Evolutionary conservation across 30 jellyfish, hydroid and myxozoan species (phyloP).

Genomic region (Catostylus mosaicus): DNA sequence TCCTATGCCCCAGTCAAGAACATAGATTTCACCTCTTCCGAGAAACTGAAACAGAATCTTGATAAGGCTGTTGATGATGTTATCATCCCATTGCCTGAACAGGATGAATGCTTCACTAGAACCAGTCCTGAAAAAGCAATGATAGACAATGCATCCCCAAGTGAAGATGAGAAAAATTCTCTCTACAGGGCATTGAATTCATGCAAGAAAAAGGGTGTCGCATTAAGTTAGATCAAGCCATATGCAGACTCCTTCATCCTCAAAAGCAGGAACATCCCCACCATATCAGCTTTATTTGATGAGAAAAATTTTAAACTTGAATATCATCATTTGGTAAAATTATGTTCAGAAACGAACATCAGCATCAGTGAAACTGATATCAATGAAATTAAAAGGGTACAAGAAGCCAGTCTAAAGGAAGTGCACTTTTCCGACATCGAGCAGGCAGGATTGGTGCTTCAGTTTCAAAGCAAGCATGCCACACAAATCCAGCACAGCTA

Average conservation of each 20-base stretch:
- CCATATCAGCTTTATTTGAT: conserved; percentile 30
- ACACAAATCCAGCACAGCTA: conserved; percentile 72
- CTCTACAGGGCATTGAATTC: conserved; percentile 12
- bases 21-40: conserved; percentile 50
- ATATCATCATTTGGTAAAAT: conserved; percentile 34
- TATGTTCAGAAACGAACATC: conserved; percentile 23
- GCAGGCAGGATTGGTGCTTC: conserved; percentile 33
- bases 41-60: conserved; percentile 27
- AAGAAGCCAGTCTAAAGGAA: conserved; percentile 65
- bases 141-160: conserved; percentile 21
- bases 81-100: conserved; percentile 34
- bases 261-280: conserved; percentile 46
- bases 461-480: conserved; percentile 33
- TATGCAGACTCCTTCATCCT: conserved; percentile 35
- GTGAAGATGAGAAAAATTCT: conserved; percentile 24
- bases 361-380: conserved; percentile 35
- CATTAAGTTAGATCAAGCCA: conserved; percentile 41
- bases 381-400: conserved; percentile 43
- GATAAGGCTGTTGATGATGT: conserved; percentile 41
- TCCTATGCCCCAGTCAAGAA: conserved; percentile 42
- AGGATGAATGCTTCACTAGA: conserved; percentile 44
- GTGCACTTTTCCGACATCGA: conserved; percentile 37
- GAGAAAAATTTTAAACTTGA: conserved; percentile 29
- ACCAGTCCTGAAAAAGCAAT: conserved; percentile 22
- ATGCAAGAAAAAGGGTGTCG: conserved; percentile 40